Evolutionary conservation across 2,888 invertebrate species (phyloP), one percentile per base, ranked within the genome.

Genomic region (Eupithecia abbreviata): DNA sequence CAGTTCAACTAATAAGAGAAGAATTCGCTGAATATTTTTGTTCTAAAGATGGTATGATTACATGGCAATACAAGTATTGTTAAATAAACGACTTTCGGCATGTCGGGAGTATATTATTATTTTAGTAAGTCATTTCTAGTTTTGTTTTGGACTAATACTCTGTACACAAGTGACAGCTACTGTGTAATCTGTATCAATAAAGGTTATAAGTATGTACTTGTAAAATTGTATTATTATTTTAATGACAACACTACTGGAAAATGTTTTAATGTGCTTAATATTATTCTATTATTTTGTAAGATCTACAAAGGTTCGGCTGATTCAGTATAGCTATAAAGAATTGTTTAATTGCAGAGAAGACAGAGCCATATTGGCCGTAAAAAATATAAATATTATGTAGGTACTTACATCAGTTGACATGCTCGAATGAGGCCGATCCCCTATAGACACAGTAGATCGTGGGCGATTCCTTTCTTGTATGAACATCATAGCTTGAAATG

Each of bases 381-480:
- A 75, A 73, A 73, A 73, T 74, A n/a, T n/a, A n/a, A n/a, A n/a
- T n/a, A n/a, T n/a, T n/a, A n/a, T n/a, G n/a, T n/a, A n/a, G n/a
- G 72, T 71, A 71, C 70, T 71, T 71, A 71, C 71, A 79, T 79
- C 77, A 77, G 74, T 79, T 79, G 77, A 80, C 80, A 76, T 77
- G 80, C 77, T 76, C 77, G 77, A 79, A 77, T 74, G 76, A 80
- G 78, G 74, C 70, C 80, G 80, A 80, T 80, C 74, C 78, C 79
- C 80, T 82, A 80, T 82, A 80, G 79, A 79, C 80, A 80, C 80
- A 47, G 80, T 80, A 80, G 75, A 80, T 79, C 82, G 80, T 80
- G 82, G 80, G 78, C 80, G 80, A 82, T 82, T 80, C 75, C 79
- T 82, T 77, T 80, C 80, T 82, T 79, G 80, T 80, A 82, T 75